These are phyloP conservation scores for Ptychodera flava DNA, from an alignment of 35 echinoderm and acorn worm genomes.

Conservation along the genomic window DNA sequence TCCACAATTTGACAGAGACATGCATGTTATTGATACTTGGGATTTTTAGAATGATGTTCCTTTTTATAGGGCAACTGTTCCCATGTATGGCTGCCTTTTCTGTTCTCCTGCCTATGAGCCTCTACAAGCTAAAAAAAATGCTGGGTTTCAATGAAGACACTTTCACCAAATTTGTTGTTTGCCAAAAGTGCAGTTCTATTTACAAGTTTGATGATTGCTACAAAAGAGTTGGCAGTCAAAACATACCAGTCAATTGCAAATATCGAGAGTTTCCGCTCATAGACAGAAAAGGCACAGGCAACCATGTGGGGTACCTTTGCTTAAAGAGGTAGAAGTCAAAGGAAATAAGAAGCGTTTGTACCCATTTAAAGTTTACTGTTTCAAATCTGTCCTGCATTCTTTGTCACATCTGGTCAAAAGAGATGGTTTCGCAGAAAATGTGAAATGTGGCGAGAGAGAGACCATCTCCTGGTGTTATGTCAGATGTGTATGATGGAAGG, in stretches of 20 bases:
- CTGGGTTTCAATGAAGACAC: neutral
- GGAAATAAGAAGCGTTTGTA: neutral
- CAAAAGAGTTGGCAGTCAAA: neutral
- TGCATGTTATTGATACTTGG: neutral
- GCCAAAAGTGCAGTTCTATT: neutral
- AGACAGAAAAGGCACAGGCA: neutral
- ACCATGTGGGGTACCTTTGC: neutral
- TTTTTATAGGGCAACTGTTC: neutral
- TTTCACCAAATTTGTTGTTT: neutral
- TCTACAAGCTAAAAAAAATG: neutral
- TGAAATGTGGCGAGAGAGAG: neutral
- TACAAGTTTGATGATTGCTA: neutral
- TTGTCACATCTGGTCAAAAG: neutral
- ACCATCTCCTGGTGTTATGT: neutral
- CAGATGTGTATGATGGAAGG: neutral
- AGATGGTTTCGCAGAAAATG: neutral
- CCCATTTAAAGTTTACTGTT: neutral
- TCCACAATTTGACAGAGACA: neutral
- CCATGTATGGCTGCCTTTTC: neutral
- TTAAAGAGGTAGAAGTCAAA: neutral
- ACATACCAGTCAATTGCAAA: neutral
- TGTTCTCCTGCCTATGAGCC: neutral
- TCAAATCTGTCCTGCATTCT: neutral
- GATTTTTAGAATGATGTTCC: neutral
- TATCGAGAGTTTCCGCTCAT: neutral